A percentile compares a stretch with the other conserved stretches of the same genome.
Evolutionary conservation across 2,797 vertebrate genomes (phyloP).

Genomic region (Thaleichthys pacificus): DNA sequence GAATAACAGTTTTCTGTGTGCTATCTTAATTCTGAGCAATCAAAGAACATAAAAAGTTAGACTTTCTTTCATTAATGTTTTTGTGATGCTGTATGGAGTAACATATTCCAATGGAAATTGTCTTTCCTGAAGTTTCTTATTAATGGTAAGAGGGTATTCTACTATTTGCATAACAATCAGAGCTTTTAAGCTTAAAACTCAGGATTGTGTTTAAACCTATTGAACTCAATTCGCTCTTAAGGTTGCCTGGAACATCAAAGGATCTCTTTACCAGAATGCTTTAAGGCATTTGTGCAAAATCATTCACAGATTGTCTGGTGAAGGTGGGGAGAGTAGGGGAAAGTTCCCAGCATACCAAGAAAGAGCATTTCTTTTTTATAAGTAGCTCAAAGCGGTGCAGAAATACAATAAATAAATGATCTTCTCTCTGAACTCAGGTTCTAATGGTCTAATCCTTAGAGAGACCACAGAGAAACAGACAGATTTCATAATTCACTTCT

Average conservation of each 20-base stretch:
- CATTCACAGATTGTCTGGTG: not conserved
- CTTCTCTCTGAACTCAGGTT: conserved; percentile 24
- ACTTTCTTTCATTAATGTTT: not conserved
- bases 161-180: not conserved
- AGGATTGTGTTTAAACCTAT: not conserved
- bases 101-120: not conserved
- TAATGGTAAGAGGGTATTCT: not conserved
- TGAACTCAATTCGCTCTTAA: not conserved
- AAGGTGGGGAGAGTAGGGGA: not conserved
- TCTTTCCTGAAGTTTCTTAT: not conserved
- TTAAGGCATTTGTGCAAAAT: not conserved
- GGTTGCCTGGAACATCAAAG: too few relatives aligned
- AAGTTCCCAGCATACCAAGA: conserved; percentile 6
- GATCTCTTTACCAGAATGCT: not conserved
- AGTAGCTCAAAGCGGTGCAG: conserved; percentile 30
- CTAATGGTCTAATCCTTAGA: conserved; percentile 16
- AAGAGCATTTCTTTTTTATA: conserved; percentile 39
- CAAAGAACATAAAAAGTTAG: too few relatives aligned
- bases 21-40: not conserved
- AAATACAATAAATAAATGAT: conserved; percentile 43
- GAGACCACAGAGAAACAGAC: conserved; percentile 16
- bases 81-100: not conserved
- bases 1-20: conserved; percentile 11
- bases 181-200: not conserved
- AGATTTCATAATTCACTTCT: conserved; percentile 27